These are phyloP conservation scores for Drosophila kuntzei DNA, from an alignment of 2,888 invertebrate species.

Conservation along the genomic window DNA sequence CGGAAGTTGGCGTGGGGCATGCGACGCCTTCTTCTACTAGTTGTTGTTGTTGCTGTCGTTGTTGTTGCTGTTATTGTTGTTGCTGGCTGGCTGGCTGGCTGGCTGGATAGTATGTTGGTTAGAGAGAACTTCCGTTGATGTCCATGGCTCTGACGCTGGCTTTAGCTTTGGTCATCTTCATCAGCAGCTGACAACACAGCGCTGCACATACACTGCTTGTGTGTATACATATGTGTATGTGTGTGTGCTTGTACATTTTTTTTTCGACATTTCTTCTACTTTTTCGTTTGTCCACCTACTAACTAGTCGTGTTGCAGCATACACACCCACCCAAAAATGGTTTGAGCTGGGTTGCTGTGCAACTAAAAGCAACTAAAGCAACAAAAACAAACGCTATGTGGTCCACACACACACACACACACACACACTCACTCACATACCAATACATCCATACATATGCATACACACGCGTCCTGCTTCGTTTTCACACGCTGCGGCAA, in stretches of 20 bases:
- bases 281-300: conserved; percentile 73
- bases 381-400: conserved; percentile 44
- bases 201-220: conserved; percentile 11
- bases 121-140: conserved; percentile 77
- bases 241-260: conserved; percentile 42
- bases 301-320: conserved; percentile 60
- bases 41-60: conserved; percentile 42
- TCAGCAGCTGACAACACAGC: conserved; percentile 73
- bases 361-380: conserved; percentile 47
- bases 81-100: conserved; percentile 40
- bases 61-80: conserved; percentile 37
- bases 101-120: conserved; percentile 69
- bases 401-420: conserved; percentile 28
- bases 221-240: conserved; percentile 6
- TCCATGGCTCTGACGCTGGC: conserved; percentile 52
- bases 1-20: conserved; percentile 57
- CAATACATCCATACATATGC: not conserved
- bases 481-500: conserved; percentile 75
- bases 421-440: not conserved
- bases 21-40: conserved; percentile 63
- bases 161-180: conserved; percentile 77
- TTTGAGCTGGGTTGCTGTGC: conserved; percentile 35
- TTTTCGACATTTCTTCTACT: conserved; percentile 54
- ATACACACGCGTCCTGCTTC: conserved; percentile 21
- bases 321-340: conserved; percentile 30